Evolutionary conservation across 2,888 invertebrate species (phyloP).

Genomic region (Cordilura impudica): DNA sequence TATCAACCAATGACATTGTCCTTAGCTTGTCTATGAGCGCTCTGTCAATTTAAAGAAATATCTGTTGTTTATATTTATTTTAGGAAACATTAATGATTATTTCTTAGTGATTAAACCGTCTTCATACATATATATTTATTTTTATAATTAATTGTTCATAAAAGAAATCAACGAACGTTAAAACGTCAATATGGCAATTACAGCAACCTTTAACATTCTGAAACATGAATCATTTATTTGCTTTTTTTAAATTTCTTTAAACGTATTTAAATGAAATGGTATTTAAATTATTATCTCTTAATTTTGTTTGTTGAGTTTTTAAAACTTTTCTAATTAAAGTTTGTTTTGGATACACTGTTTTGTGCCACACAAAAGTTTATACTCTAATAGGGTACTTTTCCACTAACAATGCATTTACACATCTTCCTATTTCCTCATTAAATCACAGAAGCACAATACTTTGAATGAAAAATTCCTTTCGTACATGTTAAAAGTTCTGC

Average conservation of each 20-base stretch:
- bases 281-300: not conserved
- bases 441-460: constrained; percentile 13
- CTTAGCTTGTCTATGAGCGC: too few species aligned
- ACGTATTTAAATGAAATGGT: not conserved
- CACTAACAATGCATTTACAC: constrained; percentile 5
- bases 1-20: too few species aligned
- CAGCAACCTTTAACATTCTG: not conserved
- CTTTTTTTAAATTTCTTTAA: not conserved
- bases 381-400: constrained; percentile 13
- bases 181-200: not conserved
- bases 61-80: not conserved
- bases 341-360: not conserved
- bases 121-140: not conserved
- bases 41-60: too few species aligned
- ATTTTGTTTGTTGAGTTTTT: not conserved
- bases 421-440: constrained; percentile 59
- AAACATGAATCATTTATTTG: not conserved
- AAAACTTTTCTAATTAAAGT: not conserved
- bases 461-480: not conserved
- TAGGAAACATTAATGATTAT: not conserved
- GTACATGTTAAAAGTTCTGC: too few species aligned
- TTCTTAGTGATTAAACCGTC: not conserved
- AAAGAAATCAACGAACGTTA: not conserved
- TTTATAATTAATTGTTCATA: not conserved
- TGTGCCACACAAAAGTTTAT: constrained; percentile 1